A percentile compares a stretch with the other conserved stretches of the same genome.
These are phyloP conservation scores for Elymnias hypermnestra DNA, from an alignment of 1,140 invertebrate genomes.

Conservation along the genomic window DNA sequence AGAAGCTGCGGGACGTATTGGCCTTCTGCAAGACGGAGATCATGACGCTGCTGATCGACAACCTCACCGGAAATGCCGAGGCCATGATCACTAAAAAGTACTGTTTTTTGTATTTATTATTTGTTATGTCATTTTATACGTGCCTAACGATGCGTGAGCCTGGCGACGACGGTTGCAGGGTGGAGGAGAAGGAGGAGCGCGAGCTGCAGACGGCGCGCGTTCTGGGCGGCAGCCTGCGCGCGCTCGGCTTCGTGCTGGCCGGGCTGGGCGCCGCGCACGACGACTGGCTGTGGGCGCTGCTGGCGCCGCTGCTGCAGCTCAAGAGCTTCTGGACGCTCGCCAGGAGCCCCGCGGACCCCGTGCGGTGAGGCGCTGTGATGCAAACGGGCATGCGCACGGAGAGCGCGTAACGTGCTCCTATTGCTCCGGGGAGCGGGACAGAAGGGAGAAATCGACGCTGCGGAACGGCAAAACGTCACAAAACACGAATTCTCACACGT, in stretches of 20 bases:
- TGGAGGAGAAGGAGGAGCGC: conserved; percentile 35
- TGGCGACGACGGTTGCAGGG: conserved; percentile 10
- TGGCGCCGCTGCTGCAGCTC: conserved; percentile 25
- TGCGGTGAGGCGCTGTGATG: conserved; percentile 12
- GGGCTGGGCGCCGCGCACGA: conserved; percentile 25
- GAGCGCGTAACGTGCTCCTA: too few relatives aligned
- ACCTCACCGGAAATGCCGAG: conserved; percentile 42
- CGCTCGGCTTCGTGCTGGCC: conserved; percentile 24
- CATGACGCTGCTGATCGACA: conserved; percentile 35
- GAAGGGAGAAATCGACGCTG: too few relatives aligned
- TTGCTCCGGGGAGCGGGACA: too few relatives aligned
- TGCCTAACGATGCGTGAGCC: background rate
- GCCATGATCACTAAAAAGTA: conserved; percentile 44
- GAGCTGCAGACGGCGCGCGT: conserved; percentile 22
- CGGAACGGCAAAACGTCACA: too few relatives aligned
- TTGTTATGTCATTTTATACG: background rate
- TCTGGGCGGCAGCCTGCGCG: conserved; percentile 29
- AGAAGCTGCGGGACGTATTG: conserved; percentile 50
- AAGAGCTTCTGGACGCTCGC: conserved; percentile 36
- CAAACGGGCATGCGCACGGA: background rate
- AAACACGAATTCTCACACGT: too few relatives aligned
- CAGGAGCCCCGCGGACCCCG: conserved; percentile 8
- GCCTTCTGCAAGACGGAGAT: conserved; percentile 57
- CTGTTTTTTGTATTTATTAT: too few relatives aligned
- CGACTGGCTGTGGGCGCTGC: conserved; percentile 34